Percentiles rank a stretch among this genome's conserved stretches.
phyloP scores from a whole-genome alignment of 1,140 invertebrate genomes.

The Venturia canescens region DNA sequence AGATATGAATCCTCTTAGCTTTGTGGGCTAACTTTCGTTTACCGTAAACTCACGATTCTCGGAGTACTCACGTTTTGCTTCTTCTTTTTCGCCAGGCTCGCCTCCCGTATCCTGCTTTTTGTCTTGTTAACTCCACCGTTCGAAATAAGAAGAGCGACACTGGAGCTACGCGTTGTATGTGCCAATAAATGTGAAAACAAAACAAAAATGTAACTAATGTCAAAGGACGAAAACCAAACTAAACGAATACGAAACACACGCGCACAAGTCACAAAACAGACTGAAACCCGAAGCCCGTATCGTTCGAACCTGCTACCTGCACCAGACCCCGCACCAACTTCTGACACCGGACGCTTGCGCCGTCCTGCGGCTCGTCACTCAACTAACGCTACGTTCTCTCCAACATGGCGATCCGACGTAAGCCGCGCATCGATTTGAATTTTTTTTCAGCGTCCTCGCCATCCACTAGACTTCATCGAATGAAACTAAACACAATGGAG shows the following conservation, averaged over 20 bases:
- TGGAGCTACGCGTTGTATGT: background rate
- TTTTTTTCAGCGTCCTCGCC: background rate
- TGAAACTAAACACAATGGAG: too few species aligned
- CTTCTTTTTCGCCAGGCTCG: too few species aligned
- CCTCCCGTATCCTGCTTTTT: too few species aligned
- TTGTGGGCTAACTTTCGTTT: background rate
- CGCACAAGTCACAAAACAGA: conserved; percentile 51
- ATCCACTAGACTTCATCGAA: too few species aligned
- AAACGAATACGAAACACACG: conserved; percentile 3
- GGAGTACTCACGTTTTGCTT: too few species aligned
- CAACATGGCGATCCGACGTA: background rate
- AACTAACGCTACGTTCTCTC: background rate
- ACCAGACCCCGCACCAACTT: conserved; percentile 3
- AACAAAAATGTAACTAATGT: conserved; percentile 29
- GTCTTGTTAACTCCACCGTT: too few species aligned
- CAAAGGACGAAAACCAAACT: conserved; percentile 43
- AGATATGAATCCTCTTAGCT: background rate
- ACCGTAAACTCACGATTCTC: background rate
- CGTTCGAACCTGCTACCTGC: conserved; percentile 16
- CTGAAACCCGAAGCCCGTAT: conserved; percentile 21
- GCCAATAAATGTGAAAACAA: conserved; percentile 13
- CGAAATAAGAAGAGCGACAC: background rate
- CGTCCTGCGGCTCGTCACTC: background rate
- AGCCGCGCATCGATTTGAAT: background rate
- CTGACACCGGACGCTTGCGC: background rate